These are phyloP conservation scores for Cepaea nemoralis DNA, from an alignment of 1,140 invertebrate species.

Conservation along the genomic window DNA sequence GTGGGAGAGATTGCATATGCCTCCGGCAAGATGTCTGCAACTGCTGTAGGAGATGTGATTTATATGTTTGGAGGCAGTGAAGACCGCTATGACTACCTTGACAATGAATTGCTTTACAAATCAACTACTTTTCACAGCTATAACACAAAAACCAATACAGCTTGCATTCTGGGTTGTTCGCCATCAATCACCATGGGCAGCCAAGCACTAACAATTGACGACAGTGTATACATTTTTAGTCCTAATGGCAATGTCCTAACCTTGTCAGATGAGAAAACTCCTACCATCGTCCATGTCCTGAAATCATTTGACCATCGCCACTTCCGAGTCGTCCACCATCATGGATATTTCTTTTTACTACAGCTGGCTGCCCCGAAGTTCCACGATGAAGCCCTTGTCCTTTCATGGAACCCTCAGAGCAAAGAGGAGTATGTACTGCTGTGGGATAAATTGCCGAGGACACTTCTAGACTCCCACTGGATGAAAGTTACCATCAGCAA, in stretches of 20 bases:
- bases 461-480: slow-evolving; percentile 48
- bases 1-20: slow-evolving; percentile 44
- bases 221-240: slow-evolving; percentile 45
- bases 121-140: slow-evolving; percentile 38
- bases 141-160: slow-evolving; percentile 40
- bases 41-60: slow-evolving; percentile 45
- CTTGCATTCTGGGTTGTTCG: slow-evolving; percentile 26
- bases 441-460: slow-evolving; percentile 43
- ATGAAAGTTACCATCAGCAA: slow-evolving; percentile 45
- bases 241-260: slow-evolving; percentile 46
- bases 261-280: slow-evolving; percentile 22
- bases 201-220: slow-evolving; percentile 45
- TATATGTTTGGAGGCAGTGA: slow-evolving; percentile 51
- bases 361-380: slow-evolving; percentile 46
- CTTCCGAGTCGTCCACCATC: slow-evolving; percentile 45
- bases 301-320: slow-evolving; percentile 42
- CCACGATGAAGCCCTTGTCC: slow-evolving; percentile 42
- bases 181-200: slow-evolving; percentile 44
- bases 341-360: slow-evolving; percentile 41
- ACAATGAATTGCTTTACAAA: slow-evolving; percentile 18
- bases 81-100: slow-evolving; percentile 31
- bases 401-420: slow-evolving; percentile 30
- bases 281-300: slow-evolving; percentile 39
- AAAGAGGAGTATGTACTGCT: slow-evolving; percentile 29
- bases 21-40: slow-evolving; percentile 45